A percentile compares a stretch with the other conserved stretches of the same genome.
phyloP scores from a whole-genome alignment of 2,797 vertebrate genomes.

The Yasuhikotakia modesta region DNA sequence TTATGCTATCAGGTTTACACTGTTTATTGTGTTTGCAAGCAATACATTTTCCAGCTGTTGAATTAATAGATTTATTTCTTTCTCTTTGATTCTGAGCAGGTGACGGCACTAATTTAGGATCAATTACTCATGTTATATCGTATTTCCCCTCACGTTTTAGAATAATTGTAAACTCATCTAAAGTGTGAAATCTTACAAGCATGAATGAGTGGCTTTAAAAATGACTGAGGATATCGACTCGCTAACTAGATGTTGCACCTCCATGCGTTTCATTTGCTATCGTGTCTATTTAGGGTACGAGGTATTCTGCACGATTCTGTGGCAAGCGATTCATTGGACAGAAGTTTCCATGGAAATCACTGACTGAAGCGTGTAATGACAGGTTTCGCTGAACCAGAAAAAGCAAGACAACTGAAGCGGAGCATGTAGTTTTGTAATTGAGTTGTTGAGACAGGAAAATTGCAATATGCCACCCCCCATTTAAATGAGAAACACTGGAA shows the following conservation, averaged over 20 bases:
- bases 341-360: constrained; percentile 52
- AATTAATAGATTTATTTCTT: constrained; percentile 31
- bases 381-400: constrained; percentile 40
- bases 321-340: constrained; percentile 32
- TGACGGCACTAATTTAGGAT: neutral
- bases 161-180: neutral
- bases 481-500: neutral
- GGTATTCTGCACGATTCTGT: constrained; percentile 25
- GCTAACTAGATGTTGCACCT: constrained; percentile 1
- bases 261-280: neutral
- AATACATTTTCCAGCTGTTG: constrained; percentile 7
- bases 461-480: neutral
- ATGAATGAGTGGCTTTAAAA: constrained; percentile 9
- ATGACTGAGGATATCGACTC: neutral
- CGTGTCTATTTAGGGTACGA: constrained; percentile 1
- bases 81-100: neutral
- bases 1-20: constrained; percentile 54
- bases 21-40: constrained; percentile 31
- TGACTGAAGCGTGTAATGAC: constrained; percentile 45
- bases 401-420: constrained; percentile 11
- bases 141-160: neutral
- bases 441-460: constrained; percentile 44
- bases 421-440: constrained; percentile 46
- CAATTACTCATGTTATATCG: neutral
- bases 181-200: neutral